Percentiles rank a stretch among this genome's conserved stretches.
These are phyloP conservation scores for Stenoptilia bipunctidactyla DNA, from an alignment of 2,888 invertebrate species.

Conservation along the genomic window DNA sequence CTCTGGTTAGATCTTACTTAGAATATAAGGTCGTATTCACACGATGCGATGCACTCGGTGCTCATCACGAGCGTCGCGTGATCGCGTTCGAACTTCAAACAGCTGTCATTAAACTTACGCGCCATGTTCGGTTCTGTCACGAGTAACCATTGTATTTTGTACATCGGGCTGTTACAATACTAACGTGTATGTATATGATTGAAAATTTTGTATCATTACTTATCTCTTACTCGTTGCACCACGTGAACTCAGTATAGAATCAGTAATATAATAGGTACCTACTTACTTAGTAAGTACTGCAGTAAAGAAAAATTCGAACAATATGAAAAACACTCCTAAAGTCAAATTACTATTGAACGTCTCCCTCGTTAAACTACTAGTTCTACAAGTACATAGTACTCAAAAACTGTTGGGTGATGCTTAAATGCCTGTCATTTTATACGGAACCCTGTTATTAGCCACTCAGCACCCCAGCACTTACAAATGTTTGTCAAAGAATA, in stretches of 20 bases:
- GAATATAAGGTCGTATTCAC: too few species aligned
- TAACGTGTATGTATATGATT: too few species aligned
- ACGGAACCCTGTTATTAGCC: slow-evolving; percentile 45
- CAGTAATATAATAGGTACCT: too few species aligned
- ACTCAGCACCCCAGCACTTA: slow-evolving; percentile 42
- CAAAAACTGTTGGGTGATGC: slow-evolving; percentile 8
- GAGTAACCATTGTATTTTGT: slow-evolving; percentile 1
- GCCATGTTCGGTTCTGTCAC: slow-evolving; percentile 15
- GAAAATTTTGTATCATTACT: too few species aligned
- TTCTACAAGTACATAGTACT: slow-evolving; percentile 12
- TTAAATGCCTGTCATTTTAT: slow-evolving; percentile 47
- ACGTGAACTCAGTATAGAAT: too few species aligned
- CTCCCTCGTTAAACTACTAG: neutral
- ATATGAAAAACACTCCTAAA: too few species aligned
- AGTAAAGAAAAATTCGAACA: too few species aligned
- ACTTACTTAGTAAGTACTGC: too few species aligned
- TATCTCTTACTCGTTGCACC: too few species aligned
- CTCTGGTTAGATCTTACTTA: too few species aligned
- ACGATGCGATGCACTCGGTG: slow-evolving; percentile 26
- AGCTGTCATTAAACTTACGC: slow-evolving; percentile 31
- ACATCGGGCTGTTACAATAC: too few species aligned
- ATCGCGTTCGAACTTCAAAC: slow-evolving; percentile 23
- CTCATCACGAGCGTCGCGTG: slow-evolving; percentile 39
- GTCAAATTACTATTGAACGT: neutral
- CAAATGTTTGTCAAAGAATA: slow-evolving; percentile 23